phyloP scores from a whole-genome alignment of 2,797 vertebrate genomes.

The Notolabrus celidotus region DNA sequence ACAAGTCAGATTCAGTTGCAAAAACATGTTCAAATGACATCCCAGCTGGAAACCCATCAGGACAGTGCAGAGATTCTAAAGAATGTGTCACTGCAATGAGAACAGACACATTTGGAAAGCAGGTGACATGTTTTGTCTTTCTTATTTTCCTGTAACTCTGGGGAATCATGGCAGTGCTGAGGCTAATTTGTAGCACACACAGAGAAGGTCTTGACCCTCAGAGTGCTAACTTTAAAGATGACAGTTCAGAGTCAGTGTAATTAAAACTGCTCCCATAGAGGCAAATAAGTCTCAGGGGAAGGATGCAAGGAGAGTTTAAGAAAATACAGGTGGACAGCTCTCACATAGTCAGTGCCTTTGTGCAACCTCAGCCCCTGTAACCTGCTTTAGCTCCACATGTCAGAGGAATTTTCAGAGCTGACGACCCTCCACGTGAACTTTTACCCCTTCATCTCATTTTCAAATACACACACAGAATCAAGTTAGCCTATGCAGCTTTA shows the following conservation, averaged over 20 bases:
- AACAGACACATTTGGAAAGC: conserved; percentile 42
- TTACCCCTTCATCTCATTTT: conserved; percentile 61
- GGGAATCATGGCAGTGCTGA: conserved; percentile 42
- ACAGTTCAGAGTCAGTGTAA: conserved; percentile 62
- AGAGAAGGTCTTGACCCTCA: conserved; percentile 53
- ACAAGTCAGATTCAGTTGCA: conserved; percentile 56
- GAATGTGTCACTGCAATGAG: conserved; percentile 31
- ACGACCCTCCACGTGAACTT: conserved; percentile 69
- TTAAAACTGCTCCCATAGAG: conserved; percentile 68
- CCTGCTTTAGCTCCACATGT: conserved; percentile 76
- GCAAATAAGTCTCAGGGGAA: conserved; percentile 62
- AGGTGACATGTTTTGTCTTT: conserved; percentile 33
- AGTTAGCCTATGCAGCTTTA: conserved; percentile 40
- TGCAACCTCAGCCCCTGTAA: conserved; percentile 46
- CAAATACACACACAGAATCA: conserved; percentile 27
- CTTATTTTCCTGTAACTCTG: conserved; percentile 12
- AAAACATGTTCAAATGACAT: conserved; percentile 36
- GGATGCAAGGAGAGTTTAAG: conserved; percentile 77
- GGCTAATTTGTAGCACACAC: conserved; percentile 50
- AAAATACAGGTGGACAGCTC: conserved; percentile 82
- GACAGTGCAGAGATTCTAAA: conserved; percentile 31
- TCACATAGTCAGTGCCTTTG: conserved; percentile 70
- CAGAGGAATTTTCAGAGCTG: conserved; percentile 56
- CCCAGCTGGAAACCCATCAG: conserved; percentile 40
- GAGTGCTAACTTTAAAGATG: conserved; percentile 56